A percentile compares a stretch with the other conserved stretches of the same genome.
Evolutionary conservation across 2,888 invertebrate genomes (phyloP).

Genomic region (Octodonta nipae): DNA sequence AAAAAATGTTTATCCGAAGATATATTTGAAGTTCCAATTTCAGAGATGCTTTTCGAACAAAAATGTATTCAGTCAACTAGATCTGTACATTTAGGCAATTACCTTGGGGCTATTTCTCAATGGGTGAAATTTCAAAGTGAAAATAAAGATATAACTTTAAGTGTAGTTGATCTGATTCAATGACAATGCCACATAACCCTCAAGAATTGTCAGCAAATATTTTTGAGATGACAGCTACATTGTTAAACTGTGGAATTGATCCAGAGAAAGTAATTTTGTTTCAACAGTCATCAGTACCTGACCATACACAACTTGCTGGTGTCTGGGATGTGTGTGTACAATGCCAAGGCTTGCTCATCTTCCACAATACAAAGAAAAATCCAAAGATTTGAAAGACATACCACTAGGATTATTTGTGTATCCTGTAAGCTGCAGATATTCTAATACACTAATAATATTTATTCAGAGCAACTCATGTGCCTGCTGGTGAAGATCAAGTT

Average conservation of each 20-base stretch:
- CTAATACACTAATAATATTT: conserved; percentile 80
- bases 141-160: conserved; percentile 57
- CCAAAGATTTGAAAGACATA: conserved; percentile 54
- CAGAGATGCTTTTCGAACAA: no score
- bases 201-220: conserved; percentile 49
- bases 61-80: conserved; percentile 97
- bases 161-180: conserved; percentile 85
- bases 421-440: conserved; percentile 90
- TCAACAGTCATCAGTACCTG: conserved; percentile 73
- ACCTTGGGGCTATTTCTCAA: conserved; percentile 80
- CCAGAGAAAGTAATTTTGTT: conserved; percentile 69
- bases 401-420: conserved; percentile 81
- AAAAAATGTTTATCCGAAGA: no score
- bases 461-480: conserved; percentile 85
- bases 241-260: conserved; percentile 83
- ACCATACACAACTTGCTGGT: conserved; percentile 83
- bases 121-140: conserved; percentile 72
- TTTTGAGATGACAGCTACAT: conserved; percentile 63
- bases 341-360: conserved; percentile 64
- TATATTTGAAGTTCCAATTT: no score
- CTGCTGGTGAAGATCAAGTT: conserved; percentile 87
- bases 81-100: conserved; percentile 87
- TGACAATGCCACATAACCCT: conserved; percentile 68
- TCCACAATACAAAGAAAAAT: conserved; percentile 87
- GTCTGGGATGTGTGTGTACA: conserved; percentile 69